A percentile compares a stretch with the other conserved stretches of the same genome.
These are phyloP conservation scores for Macrocentrus cingulum DNA, from an alignment of 1,140 invertebrate species.

Conservation along the genomic window DNA sequence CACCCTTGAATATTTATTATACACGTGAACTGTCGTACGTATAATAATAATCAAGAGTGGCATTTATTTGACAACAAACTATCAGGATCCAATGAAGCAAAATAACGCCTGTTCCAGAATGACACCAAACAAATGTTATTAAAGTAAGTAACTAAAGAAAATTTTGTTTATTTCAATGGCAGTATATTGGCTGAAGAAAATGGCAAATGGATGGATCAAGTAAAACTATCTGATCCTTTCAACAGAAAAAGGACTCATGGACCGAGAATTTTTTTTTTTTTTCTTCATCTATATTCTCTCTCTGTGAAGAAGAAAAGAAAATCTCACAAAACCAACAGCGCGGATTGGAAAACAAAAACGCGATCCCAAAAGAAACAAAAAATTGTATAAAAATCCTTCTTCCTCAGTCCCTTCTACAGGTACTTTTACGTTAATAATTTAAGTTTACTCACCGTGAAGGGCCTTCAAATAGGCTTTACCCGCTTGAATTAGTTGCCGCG, in stretches of 20 bases:
- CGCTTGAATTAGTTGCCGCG: conserved; percentile 87
- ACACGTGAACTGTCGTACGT: too few relatives aligned
- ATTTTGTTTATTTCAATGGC: background rate
- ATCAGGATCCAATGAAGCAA: too few relatives aligned
- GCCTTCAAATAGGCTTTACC: conserved; percentile 91
- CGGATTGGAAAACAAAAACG: conserved; percentile 35
- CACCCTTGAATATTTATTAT: too few relatives aligned
- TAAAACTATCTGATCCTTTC: too few relatives aligned
- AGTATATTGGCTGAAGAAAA: background rate
- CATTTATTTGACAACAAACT: conserved; percentile 27
- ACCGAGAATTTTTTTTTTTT: too few relatives aligned
- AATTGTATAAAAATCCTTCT: conserved; percentile 31
- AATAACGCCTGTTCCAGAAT: conserved; percentile 18
- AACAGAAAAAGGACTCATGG: conserved; percentile 9
- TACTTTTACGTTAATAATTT: conserved; percentile 26
- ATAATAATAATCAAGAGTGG: too few relatives aligned
- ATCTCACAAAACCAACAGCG: conserved; percentile 1
- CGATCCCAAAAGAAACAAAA: conserved; percentile 36
- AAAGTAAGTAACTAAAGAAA: too few relatives aligned
- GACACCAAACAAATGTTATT: too few relatives aligned
- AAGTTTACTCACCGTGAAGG: conserved; percentile 78
- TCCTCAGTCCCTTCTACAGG: conserved; percentile 2
- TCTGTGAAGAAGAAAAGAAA: conserved; percentile 11
- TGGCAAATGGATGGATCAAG: background rate
- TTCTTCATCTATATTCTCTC: too few relatives aligned